A percentile compares a stretch with the other conserved stretches of the same genome.
phyloP scores from a whole-genome alignment of 2,113 vertebrate genomes.

The Bufo gargarizans region DNA sequence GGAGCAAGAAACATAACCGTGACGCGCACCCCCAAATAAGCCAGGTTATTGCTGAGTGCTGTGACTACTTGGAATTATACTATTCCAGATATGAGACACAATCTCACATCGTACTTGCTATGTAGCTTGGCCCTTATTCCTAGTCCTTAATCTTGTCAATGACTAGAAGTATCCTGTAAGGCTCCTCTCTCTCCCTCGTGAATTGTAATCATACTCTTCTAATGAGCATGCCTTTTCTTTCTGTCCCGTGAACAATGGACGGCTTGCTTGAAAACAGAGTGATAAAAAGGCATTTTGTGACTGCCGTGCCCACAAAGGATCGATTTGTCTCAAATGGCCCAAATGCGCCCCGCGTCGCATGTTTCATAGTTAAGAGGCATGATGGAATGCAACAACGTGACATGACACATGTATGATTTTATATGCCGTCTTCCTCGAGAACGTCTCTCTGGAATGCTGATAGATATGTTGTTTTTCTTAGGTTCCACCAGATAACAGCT shows the following conservation, averaged over 20 bases:
- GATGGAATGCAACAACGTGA: constrained; percentile 37
- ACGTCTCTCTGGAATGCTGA: constrained; percentile 21
- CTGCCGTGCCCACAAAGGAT: constrained; percentile 19
- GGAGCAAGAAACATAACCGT: too few species aligned
- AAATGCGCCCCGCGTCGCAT: background rate
- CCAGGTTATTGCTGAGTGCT: too few species aligned
- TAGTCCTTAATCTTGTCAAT: too few species aligned
- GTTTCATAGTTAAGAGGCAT: constrained; percentile 2
- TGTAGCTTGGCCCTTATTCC: background rate
- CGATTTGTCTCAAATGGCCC: constrained; percentile 23
- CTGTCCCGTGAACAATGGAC: constrained; percentile 16
- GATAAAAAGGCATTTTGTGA: constrained; percentile 10
- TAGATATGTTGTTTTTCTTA: constrained; percentile 12
- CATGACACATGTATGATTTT: constrained; percentile 37
- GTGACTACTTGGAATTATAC: too few species aligned
- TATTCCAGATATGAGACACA: too few species aligned
- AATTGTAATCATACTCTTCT: constrained; percentile 9
- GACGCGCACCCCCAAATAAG: too few species aligned
- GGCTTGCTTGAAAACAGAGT: constrained; percentile 8
- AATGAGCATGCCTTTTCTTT: background rate
- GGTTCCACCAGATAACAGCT: constrained; percentile 50
- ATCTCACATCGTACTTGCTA: too few species aligned
- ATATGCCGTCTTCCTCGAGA: constrained; percentile 22
- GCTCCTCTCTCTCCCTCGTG: background rate
- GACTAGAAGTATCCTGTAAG: background rate